Percentiles rank a stretch among this genome's conserved stretches.
Evolutionary conservation across 2,888 invertebrate species (phyloP).

Genomic region (Noctuana brunneofusca): DNA sequence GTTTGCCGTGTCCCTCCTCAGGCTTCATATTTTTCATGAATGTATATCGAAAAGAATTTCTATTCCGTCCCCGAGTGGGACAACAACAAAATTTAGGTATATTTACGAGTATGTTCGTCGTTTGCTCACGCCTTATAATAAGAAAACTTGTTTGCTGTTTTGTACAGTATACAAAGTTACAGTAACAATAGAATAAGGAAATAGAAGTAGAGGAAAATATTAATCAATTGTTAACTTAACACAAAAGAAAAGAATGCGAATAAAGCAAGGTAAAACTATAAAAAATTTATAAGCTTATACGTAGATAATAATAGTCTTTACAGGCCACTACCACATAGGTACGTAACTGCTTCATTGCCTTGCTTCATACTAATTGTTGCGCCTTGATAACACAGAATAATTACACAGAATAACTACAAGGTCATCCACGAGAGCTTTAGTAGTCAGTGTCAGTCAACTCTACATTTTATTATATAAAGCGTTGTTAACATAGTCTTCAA

Average conservation of each 20-base stretch:
- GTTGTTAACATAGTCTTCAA: no score
- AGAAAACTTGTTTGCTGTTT: slow-evolving; percentile 28
- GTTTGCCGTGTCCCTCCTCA: slow-evolving; percentile 43
- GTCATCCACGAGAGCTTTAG: no score
- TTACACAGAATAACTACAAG: no score
- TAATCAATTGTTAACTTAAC: neutral
- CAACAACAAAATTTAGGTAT: slow-evolving; percentile 34
- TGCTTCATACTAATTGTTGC: no score
- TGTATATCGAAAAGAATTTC: slow-evolving; percentile 38
- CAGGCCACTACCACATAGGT: no score
- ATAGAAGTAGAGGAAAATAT: slow-evolving; percentile 7
- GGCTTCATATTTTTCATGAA: slow-evolving; percentile 47
- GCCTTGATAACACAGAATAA: no score
- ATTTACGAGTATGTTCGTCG: slow-evolving; percentile 33
- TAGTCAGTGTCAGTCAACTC: no score
- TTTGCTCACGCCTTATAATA: slow-evolving; percentile 25
- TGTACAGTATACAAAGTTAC: slow-evolving; percentile 4
- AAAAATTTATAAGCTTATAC: no score
- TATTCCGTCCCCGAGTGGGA: slow-evolving; percentile 24
- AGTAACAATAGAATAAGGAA: neutral
- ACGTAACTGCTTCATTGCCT: no score
- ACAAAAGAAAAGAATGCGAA: neutral
- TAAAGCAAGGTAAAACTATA: neutral
- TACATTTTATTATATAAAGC: no score
- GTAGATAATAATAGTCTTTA: no score